Conservation (phyloP, 2,113 vertebrate genomes). For the Thinocorus orbignyianus region DNA sequence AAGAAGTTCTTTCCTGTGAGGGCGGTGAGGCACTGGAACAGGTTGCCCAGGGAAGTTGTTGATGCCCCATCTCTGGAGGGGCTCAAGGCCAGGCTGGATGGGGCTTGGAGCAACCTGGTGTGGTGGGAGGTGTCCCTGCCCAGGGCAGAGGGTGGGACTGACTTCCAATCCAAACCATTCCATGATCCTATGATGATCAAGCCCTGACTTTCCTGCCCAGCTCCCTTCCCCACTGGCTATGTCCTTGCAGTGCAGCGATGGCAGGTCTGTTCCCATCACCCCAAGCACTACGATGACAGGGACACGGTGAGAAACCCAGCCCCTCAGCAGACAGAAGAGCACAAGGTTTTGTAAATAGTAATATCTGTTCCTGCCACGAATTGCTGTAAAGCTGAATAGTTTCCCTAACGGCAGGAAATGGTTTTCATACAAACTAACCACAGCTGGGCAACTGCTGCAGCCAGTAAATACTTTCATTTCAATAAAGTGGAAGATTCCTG, state of each 20-base stretch:
- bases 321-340: neutral
- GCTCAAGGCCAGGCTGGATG: too few species aligned
- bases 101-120: too few species aligned
- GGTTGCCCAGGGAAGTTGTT: too few species aligned
- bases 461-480: slow-evolving; percentile 54
- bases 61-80: too few species aligned
- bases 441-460: slow-evolving; percentile 54
- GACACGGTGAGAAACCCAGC: neutral
- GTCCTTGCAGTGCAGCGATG: neutral
- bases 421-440: slow-evolving; percentile 66
- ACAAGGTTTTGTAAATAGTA: neutral
- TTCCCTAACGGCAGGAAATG: slow-evolving; percentile 67
- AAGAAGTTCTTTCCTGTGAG: too few species aligned
- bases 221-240: neutral
- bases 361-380: neutral
- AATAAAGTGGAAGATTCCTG: slow-evolving; percentile 49
- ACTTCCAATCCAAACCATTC: neutral
- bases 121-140: too few species aligned
- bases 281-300: accelerated
- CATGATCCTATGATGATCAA: neutral
- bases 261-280: neutral
- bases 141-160: too few species aligned
- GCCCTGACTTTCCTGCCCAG: neutral
- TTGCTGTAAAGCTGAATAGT: slow-evolving; percentile 7
- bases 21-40: too few species aligned